Conservation (phyloP, 2,113 vertebrate species). For the Daubentonia madagascariensis region DNA sequence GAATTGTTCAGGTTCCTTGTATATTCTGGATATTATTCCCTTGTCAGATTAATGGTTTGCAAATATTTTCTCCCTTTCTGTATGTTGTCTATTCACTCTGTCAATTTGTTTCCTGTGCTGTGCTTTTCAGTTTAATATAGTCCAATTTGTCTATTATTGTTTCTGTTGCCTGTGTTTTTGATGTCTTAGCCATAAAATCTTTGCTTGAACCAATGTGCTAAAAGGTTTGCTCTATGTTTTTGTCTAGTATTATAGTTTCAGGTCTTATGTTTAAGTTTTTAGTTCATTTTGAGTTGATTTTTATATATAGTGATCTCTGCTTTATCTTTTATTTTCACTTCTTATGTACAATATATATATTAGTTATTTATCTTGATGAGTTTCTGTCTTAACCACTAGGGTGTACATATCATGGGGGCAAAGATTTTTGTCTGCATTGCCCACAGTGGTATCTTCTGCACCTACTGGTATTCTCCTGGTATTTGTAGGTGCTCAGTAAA, state of each 20-base stretch:
- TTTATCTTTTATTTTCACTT: neutral
- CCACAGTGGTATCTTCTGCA: neutral
- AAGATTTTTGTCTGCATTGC: neutral
- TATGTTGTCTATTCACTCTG: neutral
- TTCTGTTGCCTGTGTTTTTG: neutral
- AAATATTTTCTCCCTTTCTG: neutral
- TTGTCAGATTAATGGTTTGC: neutral
- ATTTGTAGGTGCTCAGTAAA: neutral
- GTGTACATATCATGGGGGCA: accelerated
- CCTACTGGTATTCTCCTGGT: neutral
- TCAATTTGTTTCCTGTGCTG: neutral
- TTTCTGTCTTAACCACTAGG: neutral
- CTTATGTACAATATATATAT: neutral
- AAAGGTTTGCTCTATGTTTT: neutral
- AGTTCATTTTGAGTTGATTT: neutral
- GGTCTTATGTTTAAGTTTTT: neutral
- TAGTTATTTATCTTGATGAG: neutral
- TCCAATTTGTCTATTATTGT: neutral
- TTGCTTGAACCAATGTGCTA: neutral
- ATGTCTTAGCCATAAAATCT: neutral
- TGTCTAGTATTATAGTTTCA: neutral
- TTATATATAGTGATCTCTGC: neutral
- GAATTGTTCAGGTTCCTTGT: neutral
- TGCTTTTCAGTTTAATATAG: neutral
- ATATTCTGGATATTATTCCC: neutral